Evolutionary conservation across 2,888 invertebrate species (phyloP), one percentile per base, ranked within the genome.

Genomic region (Glyphotaelius pellucidus): DNA sequence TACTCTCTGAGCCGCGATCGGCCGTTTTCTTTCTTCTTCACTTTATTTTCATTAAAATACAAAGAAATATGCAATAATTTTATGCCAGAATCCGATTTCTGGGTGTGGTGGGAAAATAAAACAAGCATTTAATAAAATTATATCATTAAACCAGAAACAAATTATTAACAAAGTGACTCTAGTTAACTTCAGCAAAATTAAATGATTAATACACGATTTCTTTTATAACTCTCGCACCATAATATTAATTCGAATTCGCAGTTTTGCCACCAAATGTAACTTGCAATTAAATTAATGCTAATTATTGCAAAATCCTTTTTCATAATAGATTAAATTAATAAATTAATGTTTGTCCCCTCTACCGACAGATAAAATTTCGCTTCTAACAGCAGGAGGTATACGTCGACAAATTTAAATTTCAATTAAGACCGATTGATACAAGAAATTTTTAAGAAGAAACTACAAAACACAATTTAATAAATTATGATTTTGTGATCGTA

Each of bases 181-280:
- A 25, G 7, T 9, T 25, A n/a, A 67, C n/a, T 67, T 67, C 67
- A 67, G 19, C 25, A 25, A 67, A 67, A 67, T n/a, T 9, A 67
- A 83, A 83, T 83, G 83, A 83, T 83, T 83, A 35, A 83, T 83
- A 35, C 15, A 15, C 25, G 35, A 83, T 35, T 38, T 25, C 35
- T 35, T 35, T 35, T 83, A 35, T 35, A 83, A 83, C 83, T 35
- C 35, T 83, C 35, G 11, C 32, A 83, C 35, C 35, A 25, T 83
- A 83, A 83, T 38, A 25, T 67, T 67, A n/a, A 67, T 67, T n/a
- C n/a, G 25, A 35, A 83, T 83, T 83, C 35, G 83, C 83, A 7
- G 83, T 83, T 83, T 83, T 38, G 83, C 83, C 83, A 83, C 83
- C 83, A 83, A 83, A 83, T 32, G 25, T 25, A 32, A 19, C 35